Percentiles rank a stretch among this genome's conserved stretches.
Evolutionary conservation across 2,113 vertebrate species (phyloP).

Genomic region (Odocoileus hemionus): DNA sequence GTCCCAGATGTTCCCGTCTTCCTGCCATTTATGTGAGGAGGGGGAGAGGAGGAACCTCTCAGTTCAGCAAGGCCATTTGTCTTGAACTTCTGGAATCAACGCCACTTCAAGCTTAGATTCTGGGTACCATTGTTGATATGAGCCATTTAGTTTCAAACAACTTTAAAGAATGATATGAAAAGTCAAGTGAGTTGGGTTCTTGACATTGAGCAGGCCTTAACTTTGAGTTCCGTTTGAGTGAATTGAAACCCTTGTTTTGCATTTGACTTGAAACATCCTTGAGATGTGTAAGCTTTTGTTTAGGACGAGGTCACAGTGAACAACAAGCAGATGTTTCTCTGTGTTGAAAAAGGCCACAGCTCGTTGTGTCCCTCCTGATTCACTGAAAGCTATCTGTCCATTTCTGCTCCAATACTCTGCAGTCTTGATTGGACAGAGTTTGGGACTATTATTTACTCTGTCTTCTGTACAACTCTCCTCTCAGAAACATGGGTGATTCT

Average conservation of each 20-base stretch:
- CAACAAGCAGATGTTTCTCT: constrained; percentile 20
- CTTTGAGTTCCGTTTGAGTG: background rate
- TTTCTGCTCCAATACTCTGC: background rate
- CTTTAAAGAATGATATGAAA: background rate
- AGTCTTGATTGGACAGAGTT: background rate
- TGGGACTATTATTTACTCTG: background rate
- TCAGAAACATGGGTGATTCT: background rate
- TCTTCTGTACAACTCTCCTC: background rate
- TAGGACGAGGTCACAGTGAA: background rate
- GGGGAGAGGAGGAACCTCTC: background rate
- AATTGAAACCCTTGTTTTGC: constrained; percentile 20
- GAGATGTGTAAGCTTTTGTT: background rate
- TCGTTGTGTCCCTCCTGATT: background rate
- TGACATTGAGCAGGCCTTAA: background rate
- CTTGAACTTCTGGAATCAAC: background rate
- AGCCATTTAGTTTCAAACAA: background rate
- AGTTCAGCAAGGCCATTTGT: background rate
- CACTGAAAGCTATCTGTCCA: background rate
- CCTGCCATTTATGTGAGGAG: background rate
- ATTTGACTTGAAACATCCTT: background rate
- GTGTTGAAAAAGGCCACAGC: background rate
- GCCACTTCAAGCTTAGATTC: background rate
- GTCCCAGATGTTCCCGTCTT: background rate
- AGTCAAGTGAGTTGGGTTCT: background rate
- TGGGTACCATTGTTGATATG: background rate